These are phyloP conservation scores for Papilio machaon DNA, from an alignment of 1,140 invertebrate species.

Conservation along the genomic window DNA sequence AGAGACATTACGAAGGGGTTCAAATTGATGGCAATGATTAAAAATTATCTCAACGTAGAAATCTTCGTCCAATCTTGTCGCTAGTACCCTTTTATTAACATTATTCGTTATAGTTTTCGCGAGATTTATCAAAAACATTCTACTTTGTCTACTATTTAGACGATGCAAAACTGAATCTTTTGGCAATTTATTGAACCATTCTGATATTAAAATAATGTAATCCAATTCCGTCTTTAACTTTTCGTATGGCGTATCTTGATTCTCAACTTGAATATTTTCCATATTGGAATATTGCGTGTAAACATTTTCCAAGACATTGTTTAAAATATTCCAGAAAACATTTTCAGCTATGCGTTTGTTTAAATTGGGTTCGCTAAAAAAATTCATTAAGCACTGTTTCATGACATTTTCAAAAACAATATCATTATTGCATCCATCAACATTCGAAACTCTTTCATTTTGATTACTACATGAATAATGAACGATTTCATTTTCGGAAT, in stretches of 20 bases:
- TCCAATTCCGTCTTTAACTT: not conserved
- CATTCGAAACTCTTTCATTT: not conserved
- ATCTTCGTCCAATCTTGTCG: not conserved
- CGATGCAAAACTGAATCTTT: not conserved
- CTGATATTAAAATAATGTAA: constrained; percentile 19
- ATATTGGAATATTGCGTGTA: not conserved
- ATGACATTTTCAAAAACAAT: not conserved
- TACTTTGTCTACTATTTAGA: constrained; percentile 2
- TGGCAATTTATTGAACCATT: constrained; percentile 15
- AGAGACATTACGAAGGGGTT: not conserved
- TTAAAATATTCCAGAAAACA: not conserved
- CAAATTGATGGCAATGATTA: not conserved
- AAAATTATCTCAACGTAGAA: not conserved
- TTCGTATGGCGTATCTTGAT: not conserved
- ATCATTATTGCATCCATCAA: not conserved
- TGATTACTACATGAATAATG: not conserved
- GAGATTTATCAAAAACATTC: not conserved
- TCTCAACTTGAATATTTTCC: not conserved
- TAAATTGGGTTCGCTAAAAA: constrained; percentile 4
- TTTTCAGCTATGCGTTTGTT: constrained; percentile 3
- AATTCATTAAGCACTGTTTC: not conserved
- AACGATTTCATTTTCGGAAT: not conserved
- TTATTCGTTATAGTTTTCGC: not conserved
- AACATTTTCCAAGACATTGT: not conserved
- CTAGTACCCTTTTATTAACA: not conserved